phyloP scores from a whole-genome alignment of 2,797 vertebrate genomes.

The Morus bassanus region DNA sequence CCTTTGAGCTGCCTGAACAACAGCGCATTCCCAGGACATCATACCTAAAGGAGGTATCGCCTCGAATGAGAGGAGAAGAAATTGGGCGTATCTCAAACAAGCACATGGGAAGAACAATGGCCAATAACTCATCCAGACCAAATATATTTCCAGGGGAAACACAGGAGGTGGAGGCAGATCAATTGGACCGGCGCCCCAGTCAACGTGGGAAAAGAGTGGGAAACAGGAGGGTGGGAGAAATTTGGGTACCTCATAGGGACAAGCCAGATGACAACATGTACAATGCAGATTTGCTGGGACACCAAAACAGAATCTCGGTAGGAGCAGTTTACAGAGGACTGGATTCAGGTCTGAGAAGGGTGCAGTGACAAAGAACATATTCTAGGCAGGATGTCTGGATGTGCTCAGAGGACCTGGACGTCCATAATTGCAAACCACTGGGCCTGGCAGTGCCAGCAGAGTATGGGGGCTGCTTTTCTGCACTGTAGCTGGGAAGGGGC shows the following conservation, averaged over 20 bases:
- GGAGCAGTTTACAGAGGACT: neutral
- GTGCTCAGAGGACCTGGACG: neutral
- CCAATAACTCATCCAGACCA: neutral
- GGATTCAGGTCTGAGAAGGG: neutral
- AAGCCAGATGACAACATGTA: neutral
- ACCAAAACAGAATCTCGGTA: neutral
- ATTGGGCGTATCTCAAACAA: neutral
- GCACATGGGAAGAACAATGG: neutral
- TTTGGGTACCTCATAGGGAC: neutral
- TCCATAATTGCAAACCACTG: neutral
- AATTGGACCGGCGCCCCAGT: fast-evolving
- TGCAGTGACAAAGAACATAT: neutral
- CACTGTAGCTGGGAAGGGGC: neutral
- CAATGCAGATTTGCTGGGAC: neutral
- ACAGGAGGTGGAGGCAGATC: neutral
- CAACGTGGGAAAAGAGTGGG: neutral
- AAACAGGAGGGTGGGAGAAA: neutral
- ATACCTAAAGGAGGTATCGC: neutral
- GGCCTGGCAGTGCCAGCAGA: neutral
- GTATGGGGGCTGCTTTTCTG: neutral
- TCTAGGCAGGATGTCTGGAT: neutral
- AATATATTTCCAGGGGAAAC: neutral
- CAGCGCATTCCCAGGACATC: neutral
- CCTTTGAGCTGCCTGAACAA: neutral
- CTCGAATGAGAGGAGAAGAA: neutral